phyloP scores from a whole-genome alignment of 2,888 invertebrate species.

The Aphrophora alni region DNA sequence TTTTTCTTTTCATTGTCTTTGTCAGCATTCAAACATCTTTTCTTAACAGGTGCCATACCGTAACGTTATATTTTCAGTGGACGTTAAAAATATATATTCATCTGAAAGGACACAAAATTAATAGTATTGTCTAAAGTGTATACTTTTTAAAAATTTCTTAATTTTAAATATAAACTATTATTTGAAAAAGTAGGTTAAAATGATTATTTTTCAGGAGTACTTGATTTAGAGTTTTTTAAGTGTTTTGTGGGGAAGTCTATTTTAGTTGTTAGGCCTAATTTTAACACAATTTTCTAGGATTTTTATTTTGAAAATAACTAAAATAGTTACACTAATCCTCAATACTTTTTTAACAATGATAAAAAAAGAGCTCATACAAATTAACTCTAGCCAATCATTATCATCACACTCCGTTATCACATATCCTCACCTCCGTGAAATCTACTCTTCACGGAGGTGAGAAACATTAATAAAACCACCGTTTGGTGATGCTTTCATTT shows the following conservation, averaged over 20 bases:
- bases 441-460: conserved; percentile 12
- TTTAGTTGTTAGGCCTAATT: conserved; percentile 15
- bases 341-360: not conserved
- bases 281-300: conserved; percentile 13
- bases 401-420: conserved; percentile 19
- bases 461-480: conserved; percentile 22
- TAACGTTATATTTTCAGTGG: not conserved
- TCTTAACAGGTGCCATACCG: no score
- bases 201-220: conserved; percentile 3
- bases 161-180: not conserved
- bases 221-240: conserved; percentile 12
- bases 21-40: no score
- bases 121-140: not conserved
- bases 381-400: conserved; percentile 9
- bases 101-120: conserved; percentile 21
- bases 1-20: not conserved
- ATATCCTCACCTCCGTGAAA: conserved; percentile 28
- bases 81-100: conserved; percentile 13
- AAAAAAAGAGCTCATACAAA: conserved; percentile 18
- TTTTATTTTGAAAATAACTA: conserved; percentile 23
- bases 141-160: not conserved
- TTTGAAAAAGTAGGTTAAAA: not conserved
- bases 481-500: conserved; percentile 19
- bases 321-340: conserved; percentile 4
- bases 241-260: conserved; percentile 6